phyloP scores from a whole-genome alignment of 2,888 invertebrate genomes.

The Leucophenga montana region DNA sequence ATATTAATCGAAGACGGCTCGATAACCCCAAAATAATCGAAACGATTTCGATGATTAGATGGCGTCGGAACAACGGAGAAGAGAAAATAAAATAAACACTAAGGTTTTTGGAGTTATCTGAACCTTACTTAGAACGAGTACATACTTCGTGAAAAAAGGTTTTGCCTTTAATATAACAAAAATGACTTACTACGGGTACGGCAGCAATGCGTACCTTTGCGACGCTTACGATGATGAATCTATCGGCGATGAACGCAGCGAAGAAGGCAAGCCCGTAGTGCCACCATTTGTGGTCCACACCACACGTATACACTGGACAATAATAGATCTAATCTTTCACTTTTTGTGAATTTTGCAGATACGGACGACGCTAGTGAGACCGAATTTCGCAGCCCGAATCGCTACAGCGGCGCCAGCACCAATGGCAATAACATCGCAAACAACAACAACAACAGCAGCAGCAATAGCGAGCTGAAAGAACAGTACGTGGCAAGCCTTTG shows the following conservation, averaged over 20 bases:
- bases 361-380: constrained; percentile 98
- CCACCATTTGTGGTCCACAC: constrained; percentile 30
- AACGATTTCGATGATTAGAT: too few species aligned
- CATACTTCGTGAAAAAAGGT: background rate
- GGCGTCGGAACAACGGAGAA: too few species aligned
- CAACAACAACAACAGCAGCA: constrained; percentile 46
- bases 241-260: constrained; percentile 58
- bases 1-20: too few species aligned
- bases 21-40: too few species aligned
- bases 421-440: constrained; percentile 45
- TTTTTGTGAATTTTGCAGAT: constrained; percentile 75
- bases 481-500: constrained; percentile 61
- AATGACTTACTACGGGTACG: constrained; percentile 23
- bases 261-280: constrained; percentile 49
- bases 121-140: background rate
- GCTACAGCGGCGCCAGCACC: constrained; percentile 51
- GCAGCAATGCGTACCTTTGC: constrained; percentile 41
- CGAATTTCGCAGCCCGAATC: constrained; percentile 81
- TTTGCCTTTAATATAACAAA: background rate
- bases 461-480: constrained; percentile 72
- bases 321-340: too few species aligned
- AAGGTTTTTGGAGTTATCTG: background rate
- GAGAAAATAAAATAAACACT: too few species aligned
- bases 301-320: constrained; percentile 20
- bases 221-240: constrained; percentile 58